Percentiles rank a stretch among this genome's conserved stretches.
These are phyloP conservation scores for Noctuana brunneofusca DNA, from an alignment of 2,888 invertebrate genomes.

Conservation along the genomic window DNA sequence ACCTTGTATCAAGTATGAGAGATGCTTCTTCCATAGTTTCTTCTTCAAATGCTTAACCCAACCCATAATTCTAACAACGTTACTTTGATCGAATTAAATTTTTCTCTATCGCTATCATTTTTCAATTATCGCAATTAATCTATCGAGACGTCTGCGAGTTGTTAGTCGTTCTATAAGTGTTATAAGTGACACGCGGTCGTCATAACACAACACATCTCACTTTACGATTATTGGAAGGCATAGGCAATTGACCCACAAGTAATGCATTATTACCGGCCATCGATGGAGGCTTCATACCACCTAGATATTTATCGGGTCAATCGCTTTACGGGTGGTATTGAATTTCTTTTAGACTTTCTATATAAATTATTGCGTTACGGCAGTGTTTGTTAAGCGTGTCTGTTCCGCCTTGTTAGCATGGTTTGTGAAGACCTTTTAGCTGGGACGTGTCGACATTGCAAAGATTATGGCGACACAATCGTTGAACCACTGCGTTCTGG, in stretches of 20 bases:
- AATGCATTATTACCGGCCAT: slow-evolving; percentile 61
- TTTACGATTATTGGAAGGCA: slow-evolving; percentile 65
- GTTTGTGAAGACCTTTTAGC: background rate
- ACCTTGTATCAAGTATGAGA: too few species aligned
- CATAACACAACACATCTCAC: slow-evolving; percentile 48
- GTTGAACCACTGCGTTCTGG: background rate
- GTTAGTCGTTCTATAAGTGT: background rate
- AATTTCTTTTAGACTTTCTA: slow-evolving; percentile 72
- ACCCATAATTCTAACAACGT: too few species aligned
- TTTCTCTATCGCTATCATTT: too few species aligned
- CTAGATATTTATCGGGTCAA: slow-evolving; percentile 64
- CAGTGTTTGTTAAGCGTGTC: slow-evolving; percentile 1
- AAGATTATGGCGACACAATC: background rate
- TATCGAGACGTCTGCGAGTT: slow-evolving; percentile 2
- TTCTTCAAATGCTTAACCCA: too few species aligned
- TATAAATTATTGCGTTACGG: slow-evolving; percentile 43
- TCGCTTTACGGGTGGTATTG: slow-evolving; percentile 54
- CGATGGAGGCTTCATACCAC: slow-evolving; percentile 53
- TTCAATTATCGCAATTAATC: too few species aligned
- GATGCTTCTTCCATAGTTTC: too few species aligned
- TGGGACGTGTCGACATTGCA: background rate
- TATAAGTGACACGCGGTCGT: slow-evolving; percentile 39
- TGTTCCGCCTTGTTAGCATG: slow-evolving; percentile 15
- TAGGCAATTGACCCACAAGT: slow-evolving; percentile 69
- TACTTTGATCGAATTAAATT: too few species aligned